Conservation (phyloP, 2,888 invertebrate genomes). For the Harpagoxenus sublaevis region DNA sequence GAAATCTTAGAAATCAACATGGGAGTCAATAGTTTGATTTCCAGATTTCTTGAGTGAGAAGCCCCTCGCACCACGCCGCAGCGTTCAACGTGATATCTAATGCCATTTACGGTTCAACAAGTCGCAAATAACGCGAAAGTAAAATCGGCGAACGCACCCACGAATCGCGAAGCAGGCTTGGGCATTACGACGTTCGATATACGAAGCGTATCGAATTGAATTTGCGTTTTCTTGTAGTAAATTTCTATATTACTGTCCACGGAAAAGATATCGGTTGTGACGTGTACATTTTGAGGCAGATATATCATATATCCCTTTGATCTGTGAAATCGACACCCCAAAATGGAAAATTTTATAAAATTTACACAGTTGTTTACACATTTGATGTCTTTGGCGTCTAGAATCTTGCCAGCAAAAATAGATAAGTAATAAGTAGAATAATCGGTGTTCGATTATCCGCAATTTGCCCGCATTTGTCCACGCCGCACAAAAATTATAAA, state of each 20-base stretch:
- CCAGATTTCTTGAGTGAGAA: too few species aligned
- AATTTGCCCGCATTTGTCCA: too few species aligned
- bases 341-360: background rate
- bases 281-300: background rate
- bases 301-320: background rate
- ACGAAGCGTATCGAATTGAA: background rate
- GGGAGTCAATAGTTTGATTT: too few species aligned
- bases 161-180: background rate
- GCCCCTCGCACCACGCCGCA: background rate
- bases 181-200: background rate
- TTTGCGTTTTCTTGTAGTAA: background rate
- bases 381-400: too few species aligned
- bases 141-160: background rate
- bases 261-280: background rate
- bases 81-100: constrained; percentile 8
- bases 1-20: too few species aligned
- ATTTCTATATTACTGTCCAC: background rate
- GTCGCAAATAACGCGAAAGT: background rate
- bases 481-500: background rate
- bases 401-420: too few species aligned
- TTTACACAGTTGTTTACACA: too few species aligned
- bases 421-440: too few species aligned
- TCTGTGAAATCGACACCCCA: background rate
- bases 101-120: background rate
- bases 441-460: background rate